These are phyloP conservation scores for Netelia virgata DNA, from an alignment of 2,888 invertebrate genomes.

Conservation along the genomic window DNA sequence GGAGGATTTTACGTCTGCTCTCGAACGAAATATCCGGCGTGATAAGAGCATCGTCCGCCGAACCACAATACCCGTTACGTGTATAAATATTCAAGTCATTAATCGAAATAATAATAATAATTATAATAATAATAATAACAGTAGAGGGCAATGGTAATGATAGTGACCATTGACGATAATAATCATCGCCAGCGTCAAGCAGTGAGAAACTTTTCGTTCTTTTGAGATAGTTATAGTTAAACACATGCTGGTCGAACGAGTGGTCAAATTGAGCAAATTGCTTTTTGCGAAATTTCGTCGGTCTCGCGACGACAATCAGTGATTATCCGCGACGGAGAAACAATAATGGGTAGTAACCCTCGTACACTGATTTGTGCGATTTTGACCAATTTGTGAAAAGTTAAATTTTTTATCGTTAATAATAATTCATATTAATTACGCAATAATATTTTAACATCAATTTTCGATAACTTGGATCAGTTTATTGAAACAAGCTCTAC, in stretches of 20 bases:
- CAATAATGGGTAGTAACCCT: background rate
- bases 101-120: constrained; percentile 63
- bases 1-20: constrained; percentile 7
- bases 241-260: background rate
- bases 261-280: background rate
- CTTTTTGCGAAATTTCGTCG: background rate
- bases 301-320: background rate
- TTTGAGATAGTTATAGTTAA: background rate
- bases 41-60: constrained; percentile 30
- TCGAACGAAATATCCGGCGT: background rate
- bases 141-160: constrained; percentile 66
- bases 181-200: constrained; percentile 35
- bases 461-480: too few species aligned
- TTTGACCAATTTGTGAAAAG: background rate
- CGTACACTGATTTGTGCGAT: background rate
- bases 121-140: constrained; percentile 65
- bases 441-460: too few species aligned
- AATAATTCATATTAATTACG: too few species aligned
- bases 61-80: constrained; percentile 48
- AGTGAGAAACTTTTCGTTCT: constrained; percentile 10
- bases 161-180: constrained; percentile 59
- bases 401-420: background rate
- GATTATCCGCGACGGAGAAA: background rate
- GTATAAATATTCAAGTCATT: constrained; percentile 59
- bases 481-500: too few species aligned